phyloP scores from a whole-genome alignment of 2,797 vertebrate genomes.

The Decapterus maruadsi region DNA sequence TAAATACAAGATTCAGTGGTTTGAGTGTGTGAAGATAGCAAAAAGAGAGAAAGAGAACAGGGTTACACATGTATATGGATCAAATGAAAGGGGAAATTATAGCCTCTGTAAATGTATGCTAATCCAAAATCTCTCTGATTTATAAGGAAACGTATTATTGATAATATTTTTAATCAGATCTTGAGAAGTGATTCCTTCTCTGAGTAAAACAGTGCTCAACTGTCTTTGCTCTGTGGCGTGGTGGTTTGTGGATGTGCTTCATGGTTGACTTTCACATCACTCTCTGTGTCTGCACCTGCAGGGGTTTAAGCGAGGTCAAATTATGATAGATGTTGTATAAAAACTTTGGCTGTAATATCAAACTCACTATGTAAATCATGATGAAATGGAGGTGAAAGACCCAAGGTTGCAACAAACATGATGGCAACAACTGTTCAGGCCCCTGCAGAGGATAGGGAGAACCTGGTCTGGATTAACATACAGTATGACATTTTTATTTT shows the following conservation, averaged over 20 bases:
- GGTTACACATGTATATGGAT: too few relatives aligned
- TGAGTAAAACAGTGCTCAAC: neutral
- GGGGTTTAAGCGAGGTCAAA: neutral
- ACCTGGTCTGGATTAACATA: too few relatives aligned
- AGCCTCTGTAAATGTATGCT: too few relatives aligned
- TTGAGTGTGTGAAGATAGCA: neutral
- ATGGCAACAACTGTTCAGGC: too few relatives aligned
- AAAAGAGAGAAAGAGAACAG: too few relatives aligned
- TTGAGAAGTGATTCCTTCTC: too few relatives aligned
- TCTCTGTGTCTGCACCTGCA: too few relatives aligned
- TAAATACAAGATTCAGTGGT: too few relatives aligned
- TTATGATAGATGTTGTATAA: neutral
- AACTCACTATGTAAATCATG: neutral
- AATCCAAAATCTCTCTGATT: neutral
- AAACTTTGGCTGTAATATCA: neutral
- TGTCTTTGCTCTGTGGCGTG: neutral
- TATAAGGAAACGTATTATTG: neutral
- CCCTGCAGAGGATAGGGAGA: too few relatives aligned
- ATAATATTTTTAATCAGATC: neutral
- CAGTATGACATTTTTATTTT: too few relatives aligned
- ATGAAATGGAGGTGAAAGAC: neutral
- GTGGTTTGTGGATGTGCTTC: neutral
- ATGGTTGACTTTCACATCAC: too few relatives aligned
- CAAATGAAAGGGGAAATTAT: too few relatives aligned
- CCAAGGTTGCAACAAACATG: neutral